Evolutionary conservation across 1,140 invertebrate genomes (phyloP).

Genomic region (Thaumatotibia leucotreta): DNA sequence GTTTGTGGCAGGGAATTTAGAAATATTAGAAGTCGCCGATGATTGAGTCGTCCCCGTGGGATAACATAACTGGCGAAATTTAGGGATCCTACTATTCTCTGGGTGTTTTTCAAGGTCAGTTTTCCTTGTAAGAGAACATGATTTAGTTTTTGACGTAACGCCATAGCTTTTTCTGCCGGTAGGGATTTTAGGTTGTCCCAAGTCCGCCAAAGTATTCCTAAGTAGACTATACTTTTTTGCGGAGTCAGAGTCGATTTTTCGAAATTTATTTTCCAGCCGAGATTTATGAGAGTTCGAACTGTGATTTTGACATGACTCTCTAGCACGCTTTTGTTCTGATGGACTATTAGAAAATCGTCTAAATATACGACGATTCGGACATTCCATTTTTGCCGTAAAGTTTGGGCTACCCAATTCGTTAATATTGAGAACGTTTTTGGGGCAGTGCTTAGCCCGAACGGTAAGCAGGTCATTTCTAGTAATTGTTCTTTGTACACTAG

Average conservation of each 20-base stretch:
- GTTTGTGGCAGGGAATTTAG: neutral
- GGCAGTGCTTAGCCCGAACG: no score
- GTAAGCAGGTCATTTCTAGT: no score
- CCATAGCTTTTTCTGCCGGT: constrained; percentile 20
- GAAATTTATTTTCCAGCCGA: constrained; percentile 25
- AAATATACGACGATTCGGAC: no score
- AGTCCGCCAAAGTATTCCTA: constrained; percentile 32
- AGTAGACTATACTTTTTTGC: constrained; percentile 19
- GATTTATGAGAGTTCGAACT: constrained; percentile 11
- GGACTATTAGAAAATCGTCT: no score
- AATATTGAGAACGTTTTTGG: no score
- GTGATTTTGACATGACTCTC: no score
- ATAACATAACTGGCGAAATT: constrained; percentile 76
- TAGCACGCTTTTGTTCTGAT: no score
- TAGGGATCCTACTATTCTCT: constrained; percentile 30
- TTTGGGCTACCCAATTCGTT: no score
- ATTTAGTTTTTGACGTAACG: constrained; percentile 7
- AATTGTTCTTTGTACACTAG: no score
- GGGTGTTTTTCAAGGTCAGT: constrained; percentile 26
- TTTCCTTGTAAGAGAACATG: constrained; percentile 5
- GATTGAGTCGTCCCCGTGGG: constrained; percentile 58
- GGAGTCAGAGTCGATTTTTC: constrained; percentile 18
- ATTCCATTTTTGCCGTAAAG: no score
- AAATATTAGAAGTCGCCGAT: neutral
- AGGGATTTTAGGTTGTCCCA: constrained; percentile 28